Evolutionary conservation across 1,140 invertebrate genomes (phyloP).

Genomic region (Artemia franciscana): DNA sequence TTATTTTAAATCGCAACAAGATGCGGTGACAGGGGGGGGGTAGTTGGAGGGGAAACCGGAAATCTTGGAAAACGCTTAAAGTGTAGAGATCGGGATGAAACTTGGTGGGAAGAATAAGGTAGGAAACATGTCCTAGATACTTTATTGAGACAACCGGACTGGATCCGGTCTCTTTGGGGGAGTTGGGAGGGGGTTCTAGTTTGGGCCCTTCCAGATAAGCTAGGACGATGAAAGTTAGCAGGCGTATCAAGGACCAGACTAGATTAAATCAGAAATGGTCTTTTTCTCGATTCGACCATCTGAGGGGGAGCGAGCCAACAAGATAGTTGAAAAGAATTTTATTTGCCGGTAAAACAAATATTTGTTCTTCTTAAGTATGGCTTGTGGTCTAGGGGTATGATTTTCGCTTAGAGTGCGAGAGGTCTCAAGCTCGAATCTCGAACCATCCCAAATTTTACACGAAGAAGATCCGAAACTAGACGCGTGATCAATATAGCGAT

Average conservation of each 20-base stretch:
- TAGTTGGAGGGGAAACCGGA: neutral
- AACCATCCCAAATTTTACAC: no score
- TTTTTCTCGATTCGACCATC: no score
- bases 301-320: no score
- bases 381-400: no score
- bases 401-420: no score
- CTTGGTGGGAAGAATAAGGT: neutral
- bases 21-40: neutral
- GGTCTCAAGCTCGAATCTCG: no score
- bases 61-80: neutral
- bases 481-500: no score
- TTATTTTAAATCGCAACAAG: neutral
- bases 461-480: no score
- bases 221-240: neutral
- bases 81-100: neutral
- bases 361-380: no score
- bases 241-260: neutral
- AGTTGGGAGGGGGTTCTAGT: neutral
- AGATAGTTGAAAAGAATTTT: no score
- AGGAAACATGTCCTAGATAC: neutral
- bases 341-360: no score
- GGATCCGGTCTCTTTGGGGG: neutral
- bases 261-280: neutral
- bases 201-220: neutral
- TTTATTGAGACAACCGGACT: neutral